These are phyloP conservation scores for Rafetus swinhoei DNA, from an alignment of 2,113 vertebrate species.

Conservation along the genomic window DNA sequence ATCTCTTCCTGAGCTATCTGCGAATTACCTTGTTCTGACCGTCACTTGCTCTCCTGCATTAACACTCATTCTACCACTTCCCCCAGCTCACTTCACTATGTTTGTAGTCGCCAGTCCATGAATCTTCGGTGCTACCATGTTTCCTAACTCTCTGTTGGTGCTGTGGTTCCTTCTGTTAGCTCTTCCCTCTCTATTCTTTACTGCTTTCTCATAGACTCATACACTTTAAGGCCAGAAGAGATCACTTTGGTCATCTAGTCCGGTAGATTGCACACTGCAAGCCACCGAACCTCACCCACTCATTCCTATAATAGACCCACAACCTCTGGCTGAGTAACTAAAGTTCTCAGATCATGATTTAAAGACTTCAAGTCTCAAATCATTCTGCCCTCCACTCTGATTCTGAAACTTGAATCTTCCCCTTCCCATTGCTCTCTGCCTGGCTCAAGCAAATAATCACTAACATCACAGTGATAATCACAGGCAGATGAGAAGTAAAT, in stretches of 20 bases:
- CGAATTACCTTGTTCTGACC: not conserved
- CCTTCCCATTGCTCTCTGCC: not conserved
- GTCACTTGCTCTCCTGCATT: not conserved
- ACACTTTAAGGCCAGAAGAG: not conserved
- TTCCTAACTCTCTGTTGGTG: not conserved
- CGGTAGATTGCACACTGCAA: not conserved
- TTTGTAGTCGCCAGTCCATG: not conserved
- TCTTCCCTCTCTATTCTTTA: not conserved
- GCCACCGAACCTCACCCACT: not conserved
- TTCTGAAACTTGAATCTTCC: not conserved
- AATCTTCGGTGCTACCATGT: too few species aligned
- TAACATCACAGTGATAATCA: not conserved
- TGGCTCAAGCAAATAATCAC: not conserved
- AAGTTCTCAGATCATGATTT: not conserved
- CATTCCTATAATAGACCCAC: not conserved
- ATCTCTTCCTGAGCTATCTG: not conserved
- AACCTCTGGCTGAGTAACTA: not conserved
- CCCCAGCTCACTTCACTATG: not conserved
- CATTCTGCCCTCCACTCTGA: not conserved
- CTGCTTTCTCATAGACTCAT: not conserved
- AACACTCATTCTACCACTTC: not conserved
- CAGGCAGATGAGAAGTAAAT: not conserved
- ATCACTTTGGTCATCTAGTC: not conserved
- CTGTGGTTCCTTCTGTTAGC: not conserved
- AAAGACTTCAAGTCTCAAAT: not conserved